Base-by-base conservation (phyloP, 2,888 invertebrate genomes). In the Drosophila mulleri region DNA sequence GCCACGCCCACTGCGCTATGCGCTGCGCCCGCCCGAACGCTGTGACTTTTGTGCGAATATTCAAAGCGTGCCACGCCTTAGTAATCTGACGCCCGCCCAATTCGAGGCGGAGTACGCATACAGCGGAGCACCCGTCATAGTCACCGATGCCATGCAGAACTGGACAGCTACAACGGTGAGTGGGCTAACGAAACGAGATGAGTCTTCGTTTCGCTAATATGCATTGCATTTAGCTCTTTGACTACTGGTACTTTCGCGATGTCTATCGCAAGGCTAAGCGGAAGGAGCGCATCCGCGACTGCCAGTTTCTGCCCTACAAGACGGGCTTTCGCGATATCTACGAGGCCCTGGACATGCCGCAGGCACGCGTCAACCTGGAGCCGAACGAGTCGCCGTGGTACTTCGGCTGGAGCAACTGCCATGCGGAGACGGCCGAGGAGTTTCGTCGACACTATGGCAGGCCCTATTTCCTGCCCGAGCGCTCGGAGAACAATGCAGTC, bases 241-340 rank as follows among this genome's bases (percentile, higher is more conserved):
- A 96, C 78, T 98, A 97, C 90, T 93, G 95, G 72, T 98, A 97
- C 93, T 97, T 99, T 92, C 96, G 96, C 78, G 93, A 95, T 7
- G 94, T 97, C 62, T 98, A 98, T 92, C 93, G 94, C 37, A 94
- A 94, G 58, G 93, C 93, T 0, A 94, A 94, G 78, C 93, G 94
- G 82, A 94, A 94, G 4, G 92, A 92, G 44, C 94, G 94, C 78
- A 94, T 94, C 62, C 93, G 94, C 61, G 95, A 96, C 78, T 99
- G 98, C 83, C 98, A 98, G 92, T 99, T 98, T 93, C 97, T 99
- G 91, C 97, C 98, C 0, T 99, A 99, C 92, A 95, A 97, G 93
- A 98, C 98, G 0, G 96, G 97, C 41, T 96, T 98, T 87, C 94
- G 93, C 37, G 95, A 95, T 52, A 94, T 99, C 0, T 94, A 94